Percentiles rank a stretch among this genome's conserved stretches.
These are phyloP conservation scores for Suricata suricatta DNA, from an alignment of 2,113 vertebrate genomes.

Conservation along the genomic window DNA sequence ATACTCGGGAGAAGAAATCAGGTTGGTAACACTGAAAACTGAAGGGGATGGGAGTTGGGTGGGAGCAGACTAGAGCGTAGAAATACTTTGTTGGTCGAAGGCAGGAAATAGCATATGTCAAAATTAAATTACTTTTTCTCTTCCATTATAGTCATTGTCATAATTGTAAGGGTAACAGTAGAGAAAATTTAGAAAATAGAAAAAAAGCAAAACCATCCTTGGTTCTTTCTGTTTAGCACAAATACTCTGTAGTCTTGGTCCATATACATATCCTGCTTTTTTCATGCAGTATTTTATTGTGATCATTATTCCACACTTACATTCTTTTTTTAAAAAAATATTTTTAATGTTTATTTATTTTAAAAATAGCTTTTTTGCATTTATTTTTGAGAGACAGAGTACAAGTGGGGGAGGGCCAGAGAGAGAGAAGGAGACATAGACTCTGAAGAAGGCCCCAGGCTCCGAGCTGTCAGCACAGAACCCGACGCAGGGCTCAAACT, in stretches of 20 bases:
- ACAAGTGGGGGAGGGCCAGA: too few species aligned
- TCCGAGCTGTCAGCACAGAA: too few species aligned
- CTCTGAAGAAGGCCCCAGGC: too few species aligned
- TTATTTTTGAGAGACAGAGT: too few species aligned
- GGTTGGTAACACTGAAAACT: conserved; percentile 81
- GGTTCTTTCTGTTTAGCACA: neutral
- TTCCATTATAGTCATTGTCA: neutral
- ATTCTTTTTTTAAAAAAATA: too few species aligned
- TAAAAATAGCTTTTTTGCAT: too few species aligned
- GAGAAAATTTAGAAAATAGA: neutral
- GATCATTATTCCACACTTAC: neutral
- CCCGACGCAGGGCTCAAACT: too few species aligned
- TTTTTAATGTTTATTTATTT: too few species aligned
- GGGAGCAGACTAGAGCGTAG: neutral
- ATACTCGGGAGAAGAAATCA: conserved; percentile 93
- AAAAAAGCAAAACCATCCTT: neutral
- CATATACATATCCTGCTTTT: neutral
- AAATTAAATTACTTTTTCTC: neutral
- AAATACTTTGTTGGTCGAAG: neutral
- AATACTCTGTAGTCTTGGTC: neutral
- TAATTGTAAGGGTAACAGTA: neutral
- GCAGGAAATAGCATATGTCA: neutral
- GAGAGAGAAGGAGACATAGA: too few species aligned
- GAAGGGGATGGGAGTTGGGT: neutral
- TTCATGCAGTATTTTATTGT: neutral